phyloP scores from a whole-genome alignment of 2,888 invertebrate genomes.

The Drosophila nr. fundita region DNA sequence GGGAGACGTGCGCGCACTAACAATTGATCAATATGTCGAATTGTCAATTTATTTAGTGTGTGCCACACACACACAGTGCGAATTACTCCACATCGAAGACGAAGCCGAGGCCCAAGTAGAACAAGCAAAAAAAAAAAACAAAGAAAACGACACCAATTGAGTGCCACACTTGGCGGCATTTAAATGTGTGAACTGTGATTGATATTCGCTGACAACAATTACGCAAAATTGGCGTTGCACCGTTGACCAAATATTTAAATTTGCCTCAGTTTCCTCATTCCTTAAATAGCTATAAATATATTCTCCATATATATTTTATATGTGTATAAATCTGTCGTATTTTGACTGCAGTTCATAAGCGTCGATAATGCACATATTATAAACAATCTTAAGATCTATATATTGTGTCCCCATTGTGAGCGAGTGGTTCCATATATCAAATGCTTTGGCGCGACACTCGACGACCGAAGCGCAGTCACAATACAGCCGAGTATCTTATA shows the following conservation, averaged over 20 bases:
- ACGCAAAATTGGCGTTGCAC: constrained; percentile 18
- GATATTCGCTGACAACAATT: constrained; percentile 17
- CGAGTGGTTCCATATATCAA: constrained; percentile 59
- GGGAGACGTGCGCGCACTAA: constrained; percentile 70
- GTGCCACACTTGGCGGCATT: constrained; percentile 35
- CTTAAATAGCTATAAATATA: neutral
- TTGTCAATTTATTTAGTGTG: constrained; percentile 59
- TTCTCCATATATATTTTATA: neutral
- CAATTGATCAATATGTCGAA: constrained; percentile 76
- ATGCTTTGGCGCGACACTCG: constrained; percentile 29
- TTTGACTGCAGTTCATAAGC: constrained; percentile 47
- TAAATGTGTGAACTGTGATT: constrained; percentile 30
- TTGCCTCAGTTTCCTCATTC: constrained; percentile 5
- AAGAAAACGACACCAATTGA: neutral
- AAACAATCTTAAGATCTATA: constrained; percentile 12
- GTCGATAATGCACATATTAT: constrained; percentile 35
- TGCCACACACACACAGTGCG: constrained; percentile 5
- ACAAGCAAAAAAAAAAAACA: neutral
- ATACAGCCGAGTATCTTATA: constrained; percentile 44
- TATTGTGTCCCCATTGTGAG: constrained; percentile 21
- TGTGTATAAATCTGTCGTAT: constrained; percentile 18
- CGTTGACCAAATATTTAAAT: constrained; percentile 7
- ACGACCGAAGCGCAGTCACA: constrained; percentile 47
- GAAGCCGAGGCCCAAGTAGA: constrained; percentile 13
- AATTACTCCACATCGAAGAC: constrained; percentile 1